Evolutionary conservation across 2,113 vertebrate genomes (phyloP), one percentile per base, ranked within the genome.

Genomic region (Callipepla californica): DNA sequence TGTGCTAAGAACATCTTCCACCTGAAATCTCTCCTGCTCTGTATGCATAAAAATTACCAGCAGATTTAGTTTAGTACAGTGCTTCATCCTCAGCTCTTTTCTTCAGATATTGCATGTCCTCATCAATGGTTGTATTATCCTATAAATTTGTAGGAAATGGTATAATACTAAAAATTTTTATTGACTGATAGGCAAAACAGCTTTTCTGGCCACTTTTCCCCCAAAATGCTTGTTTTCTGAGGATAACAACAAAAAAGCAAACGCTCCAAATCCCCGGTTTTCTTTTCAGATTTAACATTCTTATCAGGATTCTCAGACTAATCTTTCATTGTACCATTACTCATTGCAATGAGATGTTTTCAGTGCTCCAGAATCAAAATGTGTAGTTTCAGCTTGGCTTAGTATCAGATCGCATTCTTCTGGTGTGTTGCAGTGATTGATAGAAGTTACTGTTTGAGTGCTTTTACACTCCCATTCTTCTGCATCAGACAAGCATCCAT

Each of bases 271-370:
- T 63, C 22, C 11, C 48, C 14, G 5, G 70, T 74, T 50, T 25
- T 63, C 21, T 77, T 77, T 62, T 80, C 32, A 5, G 59, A 59
- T 69, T 95, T 80, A 89, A 73, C 14, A 85, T 85, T 96, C 75
- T 89, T 32, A 42, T 92, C 70, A 87, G 63, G 70, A 80, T 82
- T 89, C 81, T 77, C 21, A 2, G 40, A 38, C 76, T 55, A 78
- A 86, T 83, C 79, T 80, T 38, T 93, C 79, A 51, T 65, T 94
- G 78, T 70, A 69, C 78, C 72, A 85, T 80, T 90, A 74, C 62
- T 93, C 82, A 85, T 83, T 77, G 76, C 82, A 94, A 40, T 83
- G 83, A 94, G 90, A 80, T 88, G 76, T 93, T 96, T 90, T 90
- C 88, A 90, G 85, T 72, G 85, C 80, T 86, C 80, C 1, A 8